Percentiles rank a stretch among this genome's conserved stretches.
These are phyloP conservation scores for Nymphalis urticae DNA, from an alignment of 2,888 invertebrate species.

Conservation along the genomic window DNA sequence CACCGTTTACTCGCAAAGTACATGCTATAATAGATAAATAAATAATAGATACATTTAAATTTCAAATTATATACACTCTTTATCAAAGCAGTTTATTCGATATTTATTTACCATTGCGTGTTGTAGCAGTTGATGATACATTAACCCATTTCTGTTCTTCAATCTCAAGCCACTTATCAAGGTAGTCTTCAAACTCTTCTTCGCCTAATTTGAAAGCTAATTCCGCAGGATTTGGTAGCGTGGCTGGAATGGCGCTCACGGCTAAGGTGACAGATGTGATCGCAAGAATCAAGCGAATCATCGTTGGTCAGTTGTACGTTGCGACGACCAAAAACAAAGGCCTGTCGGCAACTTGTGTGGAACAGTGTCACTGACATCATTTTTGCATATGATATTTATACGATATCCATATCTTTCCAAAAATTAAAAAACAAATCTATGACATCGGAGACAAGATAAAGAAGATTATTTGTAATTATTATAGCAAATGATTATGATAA, in stretches of 20 bases:
- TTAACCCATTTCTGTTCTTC: conserved; percentile 57
- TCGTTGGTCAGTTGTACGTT: conserved; percentile 14
- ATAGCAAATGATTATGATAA: conserved; percentile 13
- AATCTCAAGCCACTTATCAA: conserved; percentile 64
- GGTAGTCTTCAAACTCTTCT: conserved; percentile 74
- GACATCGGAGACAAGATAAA: conserved; percentile 12
- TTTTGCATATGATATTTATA: conserved; percentile 28
- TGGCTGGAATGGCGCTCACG: conserved; percentile 43
- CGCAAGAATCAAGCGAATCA: conserved; percentile 37
- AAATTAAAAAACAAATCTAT: not conserved
- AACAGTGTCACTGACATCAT: conserved; percentile 11
- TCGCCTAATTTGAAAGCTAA: conserved; percentile 64
- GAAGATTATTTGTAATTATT: not conserved
- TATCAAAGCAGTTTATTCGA: not conserved
- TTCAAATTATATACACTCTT: not conserved
- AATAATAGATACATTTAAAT: not conserved
- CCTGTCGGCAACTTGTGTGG: conserved; percentile 1
- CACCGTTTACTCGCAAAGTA: conserved; percentile 69
- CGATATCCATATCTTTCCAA: conserved; percentile 17
- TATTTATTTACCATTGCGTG: conserved; percentile 55
- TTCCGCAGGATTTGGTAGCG: conserved; percentile 62
- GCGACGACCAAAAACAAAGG: not conserved
- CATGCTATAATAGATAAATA: conserved; percentile 50
- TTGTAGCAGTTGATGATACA: conserved; percentile 40
- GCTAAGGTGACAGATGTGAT: conserved; percentile 47